Percentiles rank a stretch among this genome's conserved stretches.
phyloP scores from a whole-genome alignment of 2,888 invertebrate genomes.

The Scelioninae gen. 2 region DNA sequence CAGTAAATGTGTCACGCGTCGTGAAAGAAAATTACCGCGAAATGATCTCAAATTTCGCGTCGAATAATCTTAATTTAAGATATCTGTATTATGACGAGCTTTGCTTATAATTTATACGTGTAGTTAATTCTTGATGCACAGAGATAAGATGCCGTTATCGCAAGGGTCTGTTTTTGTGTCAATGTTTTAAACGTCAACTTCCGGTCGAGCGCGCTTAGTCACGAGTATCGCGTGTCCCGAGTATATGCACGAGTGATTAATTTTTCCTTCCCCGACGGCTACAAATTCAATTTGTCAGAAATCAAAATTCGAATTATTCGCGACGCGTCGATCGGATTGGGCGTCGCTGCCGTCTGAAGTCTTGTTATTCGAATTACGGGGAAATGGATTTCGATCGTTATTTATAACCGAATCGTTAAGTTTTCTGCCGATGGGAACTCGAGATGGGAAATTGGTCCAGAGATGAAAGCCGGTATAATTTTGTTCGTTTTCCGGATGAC shows the following conservation, averaged over 20 bases:
- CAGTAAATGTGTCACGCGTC: no score
- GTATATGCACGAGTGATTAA: slow-evolving; percentile 14
- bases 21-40: no score
- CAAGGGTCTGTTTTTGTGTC: slow-evolving; percentile 33
- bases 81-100: no score
- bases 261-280: slow-evolving; percentile 1
- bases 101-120: not conserved
- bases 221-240: slow-evolving; percentile 31
- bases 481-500: slow-evolving; percentile 41
- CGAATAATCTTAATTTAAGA: no score
- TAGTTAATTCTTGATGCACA: slow-evolving; percentile 14
- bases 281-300: slow-evolving; percentile 19
- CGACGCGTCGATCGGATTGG: slow-evolving; percentile 18
- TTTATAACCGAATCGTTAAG: slow-evolving; percentile 30
- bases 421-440: slow-evolving; percentile 14
- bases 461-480: slow-evolving; percentile 38
- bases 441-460: slow-evolving; percentile 11
- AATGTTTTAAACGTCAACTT: slow-evolving; percentile 45
- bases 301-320: slow-evolving; percentile 26
- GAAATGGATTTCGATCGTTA: slow-evolving; percentile 22
- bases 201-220: slow-evolving; percentile 29
- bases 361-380: not conserved
- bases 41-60: no score
- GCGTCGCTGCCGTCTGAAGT: slow-evolving; percentile 8
- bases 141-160: slow-evolving; percentile 40